Conservation (phyloP, 2,113 vertebrate species). For the Tragelaphus scriptus region DNA sequence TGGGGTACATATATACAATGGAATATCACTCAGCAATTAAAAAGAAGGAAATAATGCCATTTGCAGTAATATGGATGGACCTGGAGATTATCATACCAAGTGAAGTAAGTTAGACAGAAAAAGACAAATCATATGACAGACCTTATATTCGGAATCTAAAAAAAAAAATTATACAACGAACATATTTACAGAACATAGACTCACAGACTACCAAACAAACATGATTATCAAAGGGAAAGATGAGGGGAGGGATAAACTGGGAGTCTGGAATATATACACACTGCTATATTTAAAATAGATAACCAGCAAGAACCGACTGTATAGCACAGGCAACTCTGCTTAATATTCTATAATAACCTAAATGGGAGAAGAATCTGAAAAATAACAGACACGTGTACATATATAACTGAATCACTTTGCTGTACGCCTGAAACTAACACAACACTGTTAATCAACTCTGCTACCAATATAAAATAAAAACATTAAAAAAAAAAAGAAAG, state of each 20-base stretch:
- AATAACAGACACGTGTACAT: not conserved
- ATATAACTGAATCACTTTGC: not conserved
- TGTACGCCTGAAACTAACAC: not conserved
- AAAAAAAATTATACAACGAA: not conserved
- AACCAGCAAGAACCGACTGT: not conserved
- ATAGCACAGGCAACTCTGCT: not conserved
- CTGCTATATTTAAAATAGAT: not conserved
- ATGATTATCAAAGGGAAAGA: not conserved
- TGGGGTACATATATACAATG: not conserved
- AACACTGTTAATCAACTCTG: not conserved
- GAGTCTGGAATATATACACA: not conserved
- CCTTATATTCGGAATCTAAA: not conserved
- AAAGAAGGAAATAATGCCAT: not conserved
- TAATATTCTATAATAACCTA: not conserved
- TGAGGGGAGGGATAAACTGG: not conserved
- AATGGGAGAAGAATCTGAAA: not conserved
- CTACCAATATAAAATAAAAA: not conserved
- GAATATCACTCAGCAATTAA: not conserved
- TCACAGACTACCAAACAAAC: not conserved
- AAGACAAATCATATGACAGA: not conserved
- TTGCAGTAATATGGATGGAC: not conserved
- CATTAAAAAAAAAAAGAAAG: not conserved
- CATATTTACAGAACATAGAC: not conserved
- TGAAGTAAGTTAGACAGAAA: not conserved
- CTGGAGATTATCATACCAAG: not conserved